These are phyloP conservation scores for Amphimedon queenslandica DNA, from an alignment of 37 sponge, comb jelly and placozoan species.

Conservation along the genomic window DNA sequence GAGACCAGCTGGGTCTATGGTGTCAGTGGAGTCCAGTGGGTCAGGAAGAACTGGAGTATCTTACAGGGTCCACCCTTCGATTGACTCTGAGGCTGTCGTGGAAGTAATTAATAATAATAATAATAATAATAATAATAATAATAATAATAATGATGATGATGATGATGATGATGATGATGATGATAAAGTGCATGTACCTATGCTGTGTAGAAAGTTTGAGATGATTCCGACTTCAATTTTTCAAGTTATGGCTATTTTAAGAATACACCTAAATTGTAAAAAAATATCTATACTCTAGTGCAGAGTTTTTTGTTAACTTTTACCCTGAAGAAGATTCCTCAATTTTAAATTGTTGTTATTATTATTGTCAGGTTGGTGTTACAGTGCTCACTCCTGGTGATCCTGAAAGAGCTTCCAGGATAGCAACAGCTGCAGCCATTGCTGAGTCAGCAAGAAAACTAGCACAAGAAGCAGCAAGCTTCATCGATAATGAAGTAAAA, in stretches of 20 bases:
- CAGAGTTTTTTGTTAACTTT: constrained; percentile 2
- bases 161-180: no score
- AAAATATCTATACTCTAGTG: no score
- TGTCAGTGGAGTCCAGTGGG: not conserved
- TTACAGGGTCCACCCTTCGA: not conserved
- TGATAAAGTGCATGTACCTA: no score
- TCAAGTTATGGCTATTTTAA: no score
- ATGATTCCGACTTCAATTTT: no score
- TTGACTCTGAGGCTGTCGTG: not conserved
- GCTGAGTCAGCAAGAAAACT: constrained; percentile 77
- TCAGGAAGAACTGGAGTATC: not conserved
- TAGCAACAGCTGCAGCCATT: constrained; percentile 58
- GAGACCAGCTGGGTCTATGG: not conserved
- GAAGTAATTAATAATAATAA: not conserved
- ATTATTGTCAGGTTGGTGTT: constrained; percentile 38
- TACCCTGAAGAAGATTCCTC: not conserved
- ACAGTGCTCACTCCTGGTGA: constrained; percentile 30
- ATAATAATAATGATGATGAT: no score
- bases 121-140: no score
- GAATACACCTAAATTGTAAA: no score
- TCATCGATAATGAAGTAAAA: constrained; percentile 43
- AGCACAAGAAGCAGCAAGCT: constrained; percentile 70
- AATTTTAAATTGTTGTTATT: not conserved
- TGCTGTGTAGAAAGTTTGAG: no score
- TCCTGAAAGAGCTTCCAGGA: constrained; percentile 26